A percentile compares a stretch with the other conserved stretches of the same genome.
phyloP scores from a whole-genome alignment of 2,797 vertebrate species.

The Siniperca obscura region DNA sequence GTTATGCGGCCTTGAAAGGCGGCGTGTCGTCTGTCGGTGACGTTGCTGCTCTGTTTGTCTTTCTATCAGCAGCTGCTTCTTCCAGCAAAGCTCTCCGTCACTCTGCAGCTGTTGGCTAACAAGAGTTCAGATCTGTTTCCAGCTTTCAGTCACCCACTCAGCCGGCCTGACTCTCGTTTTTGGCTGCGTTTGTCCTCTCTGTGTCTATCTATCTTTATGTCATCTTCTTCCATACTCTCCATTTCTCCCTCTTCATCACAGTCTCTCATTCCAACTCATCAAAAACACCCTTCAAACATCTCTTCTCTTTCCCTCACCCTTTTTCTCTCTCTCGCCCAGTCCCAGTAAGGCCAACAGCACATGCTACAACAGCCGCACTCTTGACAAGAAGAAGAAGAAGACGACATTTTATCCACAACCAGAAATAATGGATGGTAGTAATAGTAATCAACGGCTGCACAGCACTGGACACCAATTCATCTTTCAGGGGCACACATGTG shows the following conservation, averaged over 20 bases:
- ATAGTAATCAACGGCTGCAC: slow-evolving; percentile 19
- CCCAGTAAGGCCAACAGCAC: slow-evolving; percentile 50
- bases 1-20: slow-evolving; percentile 50
- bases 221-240: slow-evolving; percentile 23
- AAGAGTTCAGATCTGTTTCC: slow-evolving; percentile 64
- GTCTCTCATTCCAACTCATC: not conserved
- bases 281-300: not conserved
- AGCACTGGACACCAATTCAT: slow-evolving; percentile 27
- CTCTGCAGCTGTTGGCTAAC: slow-evolving; percentile 74
- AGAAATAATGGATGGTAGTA: slow-evolving; percentile 44
- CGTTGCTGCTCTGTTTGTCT: slow-evolving; percentile 51
- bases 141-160: slow-evolving; percentile 55
- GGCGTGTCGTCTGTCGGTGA: slow-evolving; percentile 35
- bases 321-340: not conserved
- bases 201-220: slow-evolving; percentile 32
- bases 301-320: not conserved
- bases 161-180: slow-evolving; percentile 5
- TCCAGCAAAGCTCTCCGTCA: slow-evolving; percentile 43
- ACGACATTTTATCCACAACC: slow-evolving; percentile 51
- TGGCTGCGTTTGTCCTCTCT: slow-evolving; percentile 8
- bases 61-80: slow-evolving; percentile 62
- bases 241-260: not conserved
- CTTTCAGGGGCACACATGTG: slow-evolving; percentile 47
- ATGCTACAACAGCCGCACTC: slow-evolving; percentile 66
- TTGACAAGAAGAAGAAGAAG: slow-evolving; percentile 43